Conservation (phyloP, 2,888 invertebrate species). For the Lasioglossum calceatum region DNA sequence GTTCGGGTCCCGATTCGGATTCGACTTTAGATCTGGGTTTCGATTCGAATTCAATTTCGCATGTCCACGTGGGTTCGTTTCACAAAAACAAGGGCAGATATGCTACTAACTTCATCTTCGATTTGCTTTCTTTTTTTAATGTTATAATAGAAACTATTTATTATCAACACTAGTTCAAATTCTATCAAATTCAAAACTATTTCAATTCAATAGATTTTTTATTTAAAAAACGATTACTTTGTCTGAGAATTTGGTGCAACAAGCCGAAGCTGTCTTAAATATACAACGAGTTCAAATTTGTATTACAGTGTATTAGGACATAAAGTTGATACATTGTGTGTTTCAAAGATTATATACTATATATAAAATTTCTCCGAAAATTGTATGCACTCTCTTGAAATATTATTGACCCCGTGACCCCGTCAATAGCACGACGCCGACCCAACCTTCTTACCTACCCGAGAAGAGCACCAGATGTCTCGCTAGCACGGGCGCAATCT, state of each 20-base stretch:
- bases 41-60: neutral
- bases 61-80: neutral
- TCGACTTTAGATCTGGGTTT: neutral
- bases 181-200: neutral
- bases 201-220: too few species aligned
- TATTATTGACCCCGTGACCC: neutral
- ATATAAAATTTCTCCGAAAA: neutral
- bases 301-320: too few species aligned
- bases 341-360: neutral
- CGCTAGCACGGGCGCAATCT: conserved; percentile 66
- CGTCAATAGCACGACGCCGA: neutral
- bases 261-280: neutral
- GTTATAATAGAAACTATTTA: neutral
- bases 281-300: neutral
- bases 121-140: neutral
- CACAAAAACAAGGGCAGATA: neutral
- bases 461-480: conserved; percentile 66
- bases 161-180: too few species aligned
- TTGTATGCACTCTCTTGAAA: neutral
- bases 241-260: too few species aligned
- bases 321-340: neutral
- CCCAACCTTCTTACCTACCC: conserved; percentile 13
- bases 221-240: too few species aligned
- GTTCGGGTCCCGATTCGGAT: neutral
- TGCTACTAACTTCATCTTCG: neutral